These are phyloP conservation scores for Alcedo atthis DNA, from an alignment of 2,797 vertebrate genomes.

Conservation along the genomic window DNA sequence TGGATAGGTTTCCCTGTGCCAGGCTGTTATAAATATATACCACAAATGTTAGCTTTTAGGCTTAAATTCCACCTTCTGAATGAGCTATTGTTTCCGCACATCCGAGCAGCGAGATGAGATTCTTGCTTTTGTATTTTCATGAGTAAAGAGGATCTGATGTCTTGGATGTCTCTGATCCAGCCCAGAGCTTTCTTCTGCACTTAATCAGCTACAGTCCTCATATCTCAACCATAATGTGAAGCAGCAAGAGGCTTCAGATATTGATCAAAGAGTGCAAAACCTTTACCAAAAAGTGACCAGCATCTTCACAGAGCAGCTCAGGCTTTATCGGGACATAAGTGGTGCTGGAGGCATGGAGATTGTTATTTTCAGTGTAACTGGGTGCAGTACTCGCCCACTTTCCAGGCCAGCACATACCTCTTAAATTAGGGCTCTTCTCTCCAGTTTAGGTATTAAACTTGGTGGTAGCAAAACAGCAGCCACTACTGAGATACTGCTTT, in stretches of 20 bases:
- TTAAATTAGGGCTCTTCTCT: background rate
- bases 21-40: conserved; percentile 11
- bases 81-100: conserved; percentile 39
- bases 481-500: background rate
- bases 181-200: background rate
- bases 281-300: background rate
- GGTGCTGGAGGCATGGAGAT: background rate
- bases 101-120: conserved; percentile 4
- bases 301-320: background rate
- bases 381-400: background rate
- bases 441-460: background rate
- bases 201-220: background rate
- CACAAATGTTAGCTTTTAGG: conserved; percentile 37
- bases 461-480: background rate
- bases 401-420: background rate
- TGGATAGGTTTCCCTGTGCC: background rate
- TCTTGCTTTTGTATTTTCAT: conserved; percentile 25
- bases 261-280: background rate
- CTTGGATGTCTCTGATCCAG: conserved; percentile 12
- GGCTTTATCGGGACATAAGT: background rate
- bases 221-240: background rate
- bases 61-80: conserved; percentile 38
- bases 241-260: background rate
- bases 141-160: conserved; percentile 11
- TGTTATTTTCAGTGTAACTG: background rate